These are phyloP conservation scores for Mustela erminea DNA, from an alignment of 2,797 vertebrate species.

Conservation along the genomic window DNA sequence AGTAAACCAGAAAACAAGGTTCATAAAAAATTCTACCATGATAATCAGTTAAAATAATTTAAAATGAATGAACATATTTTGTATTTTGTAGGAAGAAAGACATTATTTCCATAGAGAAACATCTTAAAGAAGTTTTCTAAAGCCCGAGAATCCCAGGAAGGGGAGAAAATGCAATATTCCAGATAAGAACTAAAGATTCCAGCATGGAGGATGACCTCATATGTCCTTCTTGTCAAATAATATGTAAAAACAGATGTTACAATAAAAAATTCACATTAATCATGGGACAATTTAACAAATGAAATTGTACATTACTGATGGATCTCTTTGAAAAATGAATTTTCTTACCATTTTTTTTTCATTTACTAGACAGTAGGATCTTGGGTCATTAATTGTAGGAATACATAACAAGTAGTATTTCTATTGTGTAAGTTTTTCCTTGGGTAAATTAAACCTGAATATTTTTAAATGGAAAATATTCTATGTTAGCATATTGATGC, in stretches of 20 bases:
- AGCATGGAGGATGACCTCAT: neutral
- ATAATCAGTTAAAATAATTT: slow-evolving; percentile 4
- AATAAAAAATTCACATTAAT: neutral
- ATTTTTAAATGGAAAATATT: slow-evolving; percentile 9
- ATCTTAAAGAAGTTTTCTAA: slow-evolving; percentile 1
- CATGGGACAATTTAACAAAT: neutral
- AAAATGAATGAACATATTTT: neutral
- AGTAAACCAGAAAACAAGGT: neutral
- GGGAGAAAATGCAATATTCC: neutral
- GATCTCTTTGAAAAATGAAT: neutral
- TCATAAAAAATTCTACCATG: neutral
- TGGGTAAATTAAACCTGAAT: neutral
- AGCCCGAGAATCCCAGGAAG: neutral
- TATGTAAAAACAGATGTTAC: neutral
- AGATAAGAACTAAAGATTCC: neutral
- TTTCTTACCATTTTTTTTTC: neutral
- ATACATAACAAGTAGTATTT: neutral
- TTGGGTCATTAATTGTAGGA: neutral
- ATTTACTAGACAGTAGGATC: neutral
- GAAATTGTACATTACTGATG: neutral
- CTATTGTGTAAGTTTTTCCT: neutral
- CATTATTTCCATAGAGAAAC: neutral
- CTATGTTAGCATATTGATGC: neutral
- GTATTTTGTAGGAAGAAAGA: neutral
- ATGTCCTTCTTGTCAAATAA: neutral